phyloP scores from a whole-genome alignment of 2,888 invertebrate species.

The Cosmopolites sordidus region DNA sequence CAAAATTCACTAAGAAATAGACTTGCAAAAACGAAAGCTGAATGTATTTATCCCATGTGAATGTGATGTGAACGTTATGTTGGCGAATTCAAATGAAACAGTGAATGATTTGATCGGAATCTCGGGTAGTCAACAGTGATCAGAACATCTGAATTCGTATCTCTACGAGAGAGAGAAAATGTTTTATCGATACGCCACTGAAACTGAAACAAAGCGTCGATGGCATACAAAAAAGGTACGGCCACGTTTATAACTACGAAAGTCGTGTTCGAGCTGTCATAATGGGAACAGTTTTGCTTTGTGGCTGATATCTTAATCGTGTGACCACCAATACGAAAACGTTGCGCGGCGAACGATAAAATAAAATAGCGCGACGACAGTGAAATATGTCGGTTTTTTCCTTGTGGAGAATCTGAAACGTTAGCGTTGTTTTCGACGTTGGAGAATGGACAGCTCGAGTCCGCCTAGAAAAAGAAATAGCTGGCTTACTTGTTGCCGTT shows the following conservation, averaged over 20 bases:
- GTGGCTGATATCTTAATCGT: conserved; percentile 43
- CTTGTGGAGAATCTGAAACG: not conserved
- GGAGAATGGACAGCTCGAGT: not conserved
- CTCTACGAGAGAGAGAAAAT: too few relatives aligned
- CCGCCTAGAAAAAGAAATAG: not conserved
- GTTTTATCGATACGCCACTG: not conserved
- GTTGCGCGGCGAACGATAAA: not conserved
- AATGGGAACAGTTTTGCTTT: conserved; percentile 36
- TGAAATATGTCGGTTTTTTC: not conserved
- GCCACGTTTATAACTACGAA: conserved; percentile 38
- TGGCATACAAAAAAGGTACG: conserved; percentile 1
- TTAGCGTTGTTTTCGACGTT: not conserved
- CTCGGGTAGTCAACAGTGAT: too few relatives aligned
- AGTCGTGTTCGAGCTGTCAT: conserved; percentile 43
- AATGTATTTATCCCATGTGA: too few relatives aligned
- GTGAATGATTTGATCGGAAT: too few relatives aligned
- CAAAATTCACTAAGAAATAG: too few relatives aligned
- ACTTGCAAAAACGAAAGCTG: too few relatives aligned
- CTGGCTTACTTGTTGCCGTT: not conserved
- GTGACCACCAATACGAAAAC: conserved; percentile 31
- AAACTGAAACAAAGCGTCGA: not conserved
- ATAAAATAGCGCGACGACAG: conserved; percentile 1
- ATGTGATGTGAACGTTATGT: too few relatives aligned
- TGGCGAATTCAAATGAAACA: too few relatives aligned
- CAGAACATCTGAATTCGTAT: too few relatives aligned